Percentiles rank a stretch among this genome's conserved stretches.
phyloP scores from a whole-genome alignment of 2,888 invertebrate species.

The Drosophila stalkeri region DNA sequence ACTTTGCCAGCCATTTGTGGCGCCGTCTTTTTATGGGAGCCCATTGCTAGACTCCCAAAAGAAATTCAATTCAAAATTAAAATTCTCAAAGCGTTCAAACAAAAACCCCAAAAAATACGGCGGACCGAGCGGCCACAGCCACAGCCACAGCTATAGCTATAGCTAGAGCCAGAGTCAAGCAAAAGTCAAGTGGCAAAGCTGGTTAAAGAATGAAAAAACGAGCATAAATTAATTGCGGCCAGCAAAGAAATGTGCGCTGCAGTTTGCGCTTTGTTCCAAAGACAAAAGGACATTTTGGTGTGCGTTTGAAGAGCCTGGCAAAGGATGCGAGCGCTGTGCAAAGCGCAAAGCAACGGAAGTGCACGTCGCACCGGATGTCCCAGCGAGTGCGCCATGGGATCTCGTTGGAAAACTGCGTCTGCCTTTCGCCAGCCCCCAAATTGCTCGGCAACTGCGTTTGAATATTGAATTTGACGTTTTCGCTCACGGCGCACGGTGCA shows the following conservation, averaged over 20 bases:
- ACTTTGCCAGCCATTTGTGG: conserved; percentile 61
- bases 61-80: conserved; percentile 73
- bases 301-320: conserved; percentile 48
- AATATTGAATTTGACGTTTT: conserved; percentile 71
- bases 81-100: conserved; percentile 72
- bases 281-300: conserved; percentile 60
- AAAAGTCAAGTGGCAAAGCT: conserved; percentile 72
- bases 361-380: conserved; percentile 74
- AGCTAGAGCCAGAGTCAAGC: conserved; percentile 34
- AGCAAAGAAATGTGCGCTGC: conserved; percentile 41
- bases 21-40: conserved; percentile 54
- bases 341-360: conserved; percentile 72
- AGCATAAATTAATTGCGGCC: conserved; percentile 79
- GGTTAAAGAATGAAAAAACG: conserved; percentile 44
- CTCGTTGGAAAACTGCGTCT: background rate
- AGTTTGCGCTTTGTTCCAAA: conserved; percentile 45
- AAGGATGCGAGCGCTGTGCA: conserved; percentile 44
- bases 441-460: conserved; percentile 52
- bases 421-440: conserved; percentile 5
- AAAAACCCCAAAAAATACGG: conserved; percentile 46
- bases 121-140: conserved; percentile 24
- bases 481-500: conserved; percentile 40
- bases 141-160: background rate
- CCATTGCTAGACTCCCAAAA: conserved; percentile 39
- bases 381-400: conserved; percentile 27